Conservation (phyloP, 1,140 invertebrate species). For the Eueides isabella region DNA sequence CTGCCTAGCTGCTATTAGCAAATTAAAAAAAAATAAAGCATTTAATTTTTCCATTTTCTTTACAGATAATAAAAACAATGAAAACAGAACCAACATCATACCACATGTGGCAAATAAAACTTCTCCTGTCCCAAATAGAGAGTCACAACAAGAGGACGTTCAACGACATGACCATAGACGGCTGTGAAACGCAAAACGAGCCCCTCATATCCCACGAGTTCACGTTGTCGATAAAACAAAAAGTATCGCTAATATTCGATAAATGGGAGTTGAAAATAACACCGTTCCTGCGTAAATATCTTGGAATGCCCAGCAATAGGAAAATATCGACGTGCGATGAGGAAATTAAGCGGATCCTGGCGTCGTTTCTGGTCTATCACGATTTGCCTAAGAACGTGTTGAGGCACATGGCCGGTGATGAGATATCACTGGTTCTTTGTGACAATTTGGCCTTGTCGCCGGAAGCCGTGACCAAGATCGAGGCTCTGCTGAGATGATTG, state of each 20-base stretch:
- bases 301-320: slow-evolving; percentile 60
- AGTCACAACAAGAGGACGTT: slow-evolving; percentile 48
- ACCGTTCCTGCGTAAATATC: slow-evolving; percentile 76
- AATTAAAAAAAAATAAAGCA: no score
- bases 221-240: slow-evolving; percentile 83
- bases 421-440: slow-evolving; percentile 61
- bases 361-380: slow-evolving; percentile 84
- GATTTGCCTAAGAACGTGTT: slow-evolving; percentile 81
- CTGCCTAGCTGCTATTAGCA: no score
- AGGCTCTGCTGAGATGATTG: slow-evolving; percentile 69
- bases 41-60: neutral
- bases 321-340: slow-evolving; percentile 53
- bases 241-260: slow-evolving; percentile 81
- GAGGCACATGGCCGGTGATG: slow-evolving; percentile 54
- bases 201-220: slow-evolving; percentile 72
- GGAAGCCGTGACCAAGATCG: slow-evolving; percentile 61
- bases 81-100: slow-evolving; percentile 76
- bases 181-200: slow-evolving; percentile 51
- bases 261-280: slow-evolving; percentile 82
- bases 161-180: slow-evolving; percentile 59
- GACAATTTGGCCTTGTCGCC: slow-evolving; percentile 55
- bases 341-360: slow-evolving; percentile 73
- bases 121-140: slow-evolving; percentile 82
- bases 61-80: slow-evolving; percentile 79
- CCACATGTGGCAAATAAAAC: slow-evolving; percentile 87